Evolutionary conservation across 2,888 invertebrate genomes (phyloP).

Genomic region (Corythucha ciliata): DNA sequence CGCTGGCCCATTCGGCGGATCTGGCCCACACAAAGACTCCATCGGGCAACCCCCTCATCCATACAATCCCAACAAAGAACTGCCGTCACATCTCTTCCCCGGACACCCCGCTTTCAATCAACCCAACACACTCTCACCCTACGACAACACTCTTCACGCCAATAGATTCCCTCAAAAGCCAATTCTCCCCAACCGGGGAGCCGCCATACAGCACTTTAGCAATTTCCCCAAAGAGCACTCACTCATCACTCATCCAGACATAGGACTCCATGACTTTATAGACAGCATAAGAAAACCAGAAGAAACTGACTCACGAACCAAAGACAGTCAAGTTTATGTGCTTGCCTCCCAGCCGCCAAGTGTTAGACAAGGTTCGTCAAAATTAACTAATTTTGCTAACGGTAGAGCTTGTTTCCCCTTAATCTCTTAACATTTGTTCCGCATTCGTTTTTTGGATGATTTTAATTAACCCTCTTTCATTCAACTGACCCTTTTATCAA

Average conservation of each 20-base stretch:
- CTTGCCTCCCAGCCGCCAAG: constrained; percentile 28
- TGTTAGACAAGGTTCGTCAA: constrained; percentile 29
- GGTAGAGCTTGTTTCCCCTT: background rate
- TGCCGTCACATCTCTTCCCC: constrained; percentile 1
- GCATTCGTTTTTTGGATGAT: too few relatives aligned
- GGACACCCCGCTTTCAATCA: constrained; percentile 14
- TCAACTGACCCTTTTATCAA: background rate
- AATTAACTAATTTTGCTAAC: background rate
- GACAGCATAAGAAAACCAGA: constrained; percentile 28
- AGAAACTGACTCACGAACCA: constrained; percentile 28
- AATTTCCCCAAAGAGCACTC: constrained; percentile 39
- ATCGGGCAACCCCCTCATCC: constrained; percentile 9
- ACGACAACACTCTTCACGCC: constrained; percentile 25
- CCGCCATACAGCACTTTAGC: constrained; percentile 22
- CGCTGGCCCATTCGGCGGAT: constrained; percentile 8
- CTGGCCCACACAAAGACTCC: constrained; percentile 14
- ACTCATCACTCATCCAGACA: constrained; percentile 39
- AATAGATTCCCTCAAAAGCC: constrained; percentile 24
- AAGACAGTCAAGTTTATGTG: constrained; percentile 28
- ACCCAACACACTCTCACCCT: constrained; percentile 28
- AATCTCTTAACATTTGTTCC: constrained; percentile 1
- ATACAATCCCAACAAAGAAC: background rate
- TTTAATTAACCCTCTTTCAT: too few relatives aligned
- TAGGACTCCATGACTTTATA: constrained; percentile 28
- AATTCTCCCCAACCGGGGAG: constrained; percentile 12